phyloP scores from a whole-genome alignment of 2,113 vertebrate species.

The Tympanuchus pallidicinctus region DNA sequence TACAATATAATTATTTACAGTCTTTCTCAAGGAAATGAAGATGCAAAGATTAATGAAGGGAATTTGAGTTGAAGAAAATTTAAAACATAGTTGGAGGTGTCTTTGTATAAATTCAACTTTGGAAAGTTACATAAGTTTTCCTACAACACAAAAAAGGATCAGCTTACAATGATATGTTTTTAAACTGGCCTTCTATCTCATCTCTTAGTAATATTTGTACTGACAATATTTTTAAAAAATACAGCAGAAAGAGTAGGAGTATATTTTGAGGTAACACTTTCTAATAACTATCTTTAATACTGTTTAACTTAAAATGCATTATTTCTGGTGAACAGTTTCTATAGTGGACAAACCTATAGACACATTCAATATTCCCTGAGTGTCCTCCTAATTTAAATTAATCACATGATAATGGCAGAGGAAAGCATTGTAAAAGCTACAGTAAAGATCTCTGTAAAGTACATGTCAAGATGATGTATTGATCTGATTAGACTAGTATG shows the following conservation, averaged over 20 bases:
- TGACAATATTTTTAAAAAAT: background rate
- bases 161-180: background rate
- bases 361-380: background rate
- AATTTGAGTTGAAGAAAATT: background rate
- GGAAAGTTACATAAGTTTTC: background rate
- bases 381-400: background rate
- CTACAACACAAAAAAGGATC: background rate
- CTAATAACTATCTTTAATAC: background rate
- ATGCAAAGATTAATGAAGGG: constrained; percentile 27
- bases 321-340: background rate
- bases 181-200: background rate
- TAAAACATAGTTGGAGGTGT: background rate
- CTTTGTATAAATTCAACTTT: background rate
- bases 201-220: background rate
- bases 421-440: background rate
- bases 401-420: background rate
- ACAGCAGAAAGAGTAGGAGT: background rate
- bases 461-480: background rate
- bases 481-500: background rate
- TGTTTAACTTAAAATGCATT: background rate
- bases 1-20: constrained; percentile 38
- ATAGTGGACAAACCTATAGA: background rate
- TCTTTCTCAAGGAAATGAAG: constrained; percentile 39
- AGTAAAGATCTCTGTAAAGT: background rate
- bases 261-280: background rate